Evolutionary conservation across 2,888 invertebrate genomes (phyloP).

Genomic region (Helleia helle): DNA sequence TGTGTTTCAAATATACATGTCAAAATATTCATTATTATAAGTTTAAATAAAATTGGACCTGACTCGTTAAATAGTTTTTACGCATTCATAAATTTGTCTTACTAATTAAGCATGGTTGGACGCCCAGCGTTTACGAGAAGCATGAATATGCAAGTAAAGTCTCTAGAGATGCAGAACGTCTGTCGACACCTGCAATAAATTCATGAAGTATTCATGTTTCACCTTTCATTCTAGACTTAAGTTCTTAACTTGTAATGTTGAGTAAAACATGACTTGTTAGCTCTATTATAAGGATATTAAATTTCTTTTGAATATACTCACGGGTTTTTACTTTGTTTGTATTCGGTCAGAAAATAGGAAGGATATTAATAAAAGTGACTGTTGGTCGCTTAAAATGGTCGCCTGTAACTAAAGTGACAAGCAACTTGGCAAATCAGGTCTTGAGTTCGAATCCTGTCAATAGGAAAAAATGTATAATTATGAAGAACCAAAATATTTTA

Average conservation of each 20-base stretch:
- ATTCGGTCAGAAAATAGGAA: no score
- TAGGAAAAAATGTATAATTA: no score
- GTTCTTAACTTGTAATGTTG: conserved; percentile 12
- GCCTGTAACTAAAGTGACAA: no score
- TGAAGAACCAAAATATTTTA: no score
- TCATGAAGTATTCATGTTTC: conserved; percentile 25
- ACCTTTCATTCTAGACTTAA: conserved; percentile 13
- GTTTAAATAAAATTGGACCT: no score
- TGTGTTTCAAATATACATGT: no score
- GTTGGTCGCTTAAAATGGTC: no score
- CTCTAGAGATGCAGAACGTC: conserved; percentile 20
- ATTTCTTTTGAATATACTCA: background rate
- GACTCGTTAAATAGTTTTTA: conserved; percentile 8
- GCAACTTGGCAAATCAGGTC: no score
- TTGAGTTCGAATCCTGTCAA: no score
- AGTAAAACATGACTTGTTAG: background rate
- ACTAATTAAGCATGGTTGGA: conserved; percentile 8
- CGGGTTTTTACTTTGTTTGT: no score
- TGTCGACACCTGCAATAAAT: conserved; percentile 28
- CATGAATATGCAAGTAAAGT: conserved; percentile 27
- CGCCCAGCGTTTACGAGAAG: conserved; percentile 1
- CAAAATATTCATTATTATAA: no score
- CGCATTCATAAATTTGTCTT: conserved; percentile 10
- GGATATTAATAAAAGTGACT: no score
- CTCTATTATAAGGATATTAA: background rate